Evolutionary conservation across 2,797 vertebrate species (phyloP), one percentile per base, ranked within the genome.

Genomic region (Microchirus variegatus): DNA sequence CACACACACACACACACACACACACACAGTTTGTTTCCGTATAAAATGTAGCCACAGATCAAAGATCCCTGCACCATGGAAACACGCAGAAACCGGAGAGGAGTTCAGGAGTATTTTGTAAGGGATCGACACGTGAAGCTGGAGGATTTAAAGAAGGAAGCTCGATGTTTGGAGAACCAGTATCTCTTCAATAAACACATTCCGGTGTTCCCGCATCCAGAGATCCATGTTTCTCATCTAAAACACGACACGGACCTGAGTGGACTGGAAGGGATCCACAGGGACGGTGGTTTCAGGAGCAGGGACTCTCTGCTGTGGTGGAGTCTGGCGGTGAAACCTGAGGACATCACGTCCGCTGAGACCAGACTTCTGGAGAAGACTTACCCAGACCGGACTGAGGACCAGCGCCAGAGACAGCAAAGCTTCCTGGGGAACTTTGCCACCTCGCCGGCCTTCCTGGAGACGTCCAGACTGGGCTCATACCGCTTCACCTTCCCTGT

Each of bases 401-500:
- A 53, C 12, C 72, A 73, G 56, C 26, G 4, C n/a, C 2, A 2
- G 5, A 42, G 0, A 4, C 74, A 77, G 40, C 0, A 0, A 1
- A 61, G 56, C 17, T 53, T 90, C 51, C 73, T 89, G 50, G 4
- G 54, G 12, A 45, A 22, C 16, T 90, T 90, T 14, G 69, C 89
- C 69, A 78, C 60, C 15, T 91, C 90, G 1, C 85, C 85, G 0
- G 80, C 80, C 48, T 91, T 91, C 47, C 0, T 15, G 8, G 10
- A 57, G 4, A 22, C 41, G 5, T 91, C 90, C 70, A 73, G 75
- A 1, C 63, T 81, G 53, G 88, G 90, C 53, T 81, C 81, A 2
- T 91, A 78, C 55, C 60, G 82, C 53, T 88, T 91, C 60, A 89
- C 72, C 36, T 81, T 90, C 53, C 14, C 63, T 2, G 31, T 91